Conservation (phyloP, 1,140 invertebrate species). For the Hydropsyche tenuis region DNA sequence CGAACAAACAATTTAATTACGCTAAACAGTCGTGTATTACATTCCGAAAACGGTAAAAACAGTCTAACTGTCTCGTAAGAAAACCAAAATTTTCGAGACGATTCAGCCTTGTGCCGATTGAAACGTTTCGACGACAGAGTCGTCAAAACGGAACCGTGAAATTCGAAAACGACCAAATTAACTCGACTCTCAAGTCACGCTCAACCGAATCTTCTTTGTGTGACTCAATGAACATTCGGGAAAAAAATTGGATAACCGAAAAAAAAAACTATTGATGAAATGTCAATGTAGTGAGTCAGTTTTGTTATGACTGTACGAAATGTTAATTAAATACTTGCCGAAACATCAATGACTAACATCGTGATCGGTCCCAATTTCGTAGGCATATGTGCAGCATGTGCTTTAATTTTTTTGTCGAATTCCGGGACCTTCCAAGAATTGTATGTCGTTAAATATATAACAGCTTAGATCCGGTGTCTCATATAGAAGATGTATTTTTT, state of each 20-base stretch:
- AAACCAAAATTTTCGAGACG: no score
- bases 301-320: no score
- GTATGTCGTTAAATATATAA: neutral
- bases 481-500: no score
- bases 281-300: neutral
- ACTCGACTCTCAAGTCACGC: constrained; percentile 1
- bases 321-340: no score
- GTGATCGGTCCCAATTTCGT: no score
- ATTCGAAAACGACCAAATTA: neutral
- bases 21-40: no score
- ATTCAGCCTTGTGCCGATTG: constrained; percentile 1
- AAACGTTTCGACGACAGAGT: neutral
- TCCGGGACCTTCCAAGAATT: neutral
- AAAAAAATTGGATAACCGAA: neutral
- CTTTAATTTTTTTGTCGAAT: neutral
- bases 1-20: neutral
- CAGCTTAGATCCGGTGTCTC: neutral
- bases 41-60: no score
- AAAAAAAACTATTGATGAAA: neutral
- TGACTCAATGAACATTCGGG: neutral
- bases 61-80: no score
- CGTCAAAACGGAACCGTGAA: constrained; percentile 2
- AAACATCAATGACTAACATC: no score
- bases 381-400: neutral
- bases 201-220: neutral